A percentile compares a stretch with the other conserved stretches of the same genome.
Conservation (phyloP, 2,797 vertebrate species). For the Arremon aurantiirostris region DNA sequence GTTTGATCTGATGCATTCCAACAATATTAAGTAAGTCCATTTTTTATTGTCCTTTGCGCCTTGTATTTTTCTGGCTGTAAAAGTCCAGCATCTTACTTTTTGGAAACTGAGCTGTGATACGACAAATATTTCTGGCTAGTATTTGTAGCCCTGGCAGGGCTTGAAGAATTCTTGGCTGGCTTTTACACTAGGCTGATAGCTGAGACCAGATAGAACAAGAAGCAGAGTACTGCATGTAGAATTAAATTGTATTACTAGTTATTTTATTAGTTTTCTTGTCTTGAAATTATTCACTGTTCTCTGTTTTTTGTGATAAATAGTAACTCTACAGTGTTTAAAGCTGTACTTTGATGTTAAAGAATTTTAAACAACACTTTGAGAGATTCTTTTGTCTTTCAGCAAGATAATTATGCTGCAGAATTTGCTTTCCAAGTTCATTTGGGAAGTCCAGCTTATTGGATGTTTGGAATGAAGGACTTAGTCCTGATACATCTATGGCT, state of each 20-base stretch:
- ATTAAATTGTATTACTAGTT: neutral
- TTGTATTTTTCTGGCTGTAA: conserved; percentile 11
- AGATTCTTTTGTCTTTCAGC: neutral
- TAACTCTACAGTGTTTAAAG: neutral
- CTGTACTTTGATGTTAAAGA: neutral
- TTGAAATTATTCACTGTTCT: neutral
- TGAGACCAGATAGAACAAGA: conserved; percentile 29
- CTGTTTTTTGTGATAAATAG: neutral
- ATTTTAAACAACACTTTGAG: neutral
- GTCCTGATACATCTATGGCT: neutral
- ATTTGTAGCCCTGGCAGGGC: conserved; percentile 27
- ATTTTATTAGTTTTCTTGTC: neutral
- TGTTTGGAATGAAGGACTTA: neutral
- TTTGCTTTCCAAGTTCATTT: neutral
- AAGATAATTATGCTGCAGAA: neutral
- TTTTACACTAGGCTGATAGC: neutral
- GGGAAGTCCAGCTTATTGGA: neutral
- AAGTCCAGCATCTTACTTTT: conserved; percentile 14
- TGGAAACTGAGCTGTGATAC: conserved; percentile 10
- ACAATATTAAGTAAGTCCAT: neutral
- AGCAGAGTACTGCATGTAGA: neutral
- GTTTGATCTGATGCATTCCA: conserved; percentile 23
- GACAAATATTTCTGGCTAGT: conserved; percentile 28
- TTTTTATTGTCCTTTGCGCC: conserved; percentile 29
- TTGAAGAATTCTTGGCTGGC: conserved; percentile 46